A percentile compares a stretch with the other conserved stretches of the same genome.
These are phyloP conservation scores for Gadus chalcogrammus DNA, from an alignment of 2,113 vertebrate species.

Conservation along the genomic window DNA sequence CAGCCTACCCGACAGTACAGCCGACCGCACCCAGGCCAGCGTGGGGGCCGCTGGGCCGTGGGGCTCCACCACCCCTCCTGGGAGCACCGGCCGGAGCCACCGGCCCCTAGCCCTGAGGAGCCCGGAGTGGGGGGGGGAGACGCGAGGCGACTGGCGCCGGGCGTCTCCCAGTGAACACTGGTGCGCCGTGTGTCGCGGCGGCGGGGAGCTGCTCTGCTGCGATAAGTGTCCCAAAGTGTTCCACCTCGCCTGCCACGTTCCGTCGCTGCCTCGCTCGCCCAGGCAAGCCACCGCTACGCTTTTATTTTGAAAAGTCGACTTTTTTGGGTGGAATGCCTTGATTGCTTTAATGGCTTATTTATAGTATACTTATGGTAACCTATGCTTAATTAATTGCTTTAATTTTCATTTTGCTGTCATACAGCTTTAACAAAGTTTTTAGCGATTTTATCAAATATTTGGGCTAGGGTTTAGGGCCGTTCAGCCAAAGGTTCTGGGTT, in stretches of 20 bases:
- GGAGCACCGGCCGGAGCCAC: conserved; percentile 10
- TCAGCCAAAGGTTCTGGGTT: no score
- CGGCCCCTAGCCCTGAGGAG: neutral
- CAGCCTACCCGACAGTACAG: conserved; percentile 60
- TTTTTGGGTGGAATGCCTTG: neutral
- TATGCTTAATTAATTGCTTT: neutral
- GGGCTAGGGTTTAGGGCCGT: no score
- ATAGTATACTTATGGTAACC: no score
- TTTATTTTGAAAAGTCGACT: neutral
- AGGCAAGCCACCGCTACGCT: conserved; percentile 60
- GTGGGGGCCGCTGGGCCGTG: conserved; percentile 5
- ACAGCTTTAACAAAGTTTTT: no score
- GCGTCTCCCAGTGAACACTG: conserved; percentile 58
- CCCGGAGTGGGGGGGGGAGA: neutral
- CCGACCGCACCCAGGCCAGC: conserved; percentile 30
- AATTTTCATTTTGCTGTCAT: neutral
- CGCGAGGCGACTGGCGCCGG: neutral
- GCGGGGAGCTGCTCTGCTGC: conserved; percentile 80
- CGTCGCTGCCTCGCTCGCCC: conserved; percentile 78
- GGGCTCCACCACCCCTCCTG: conserved; percentile 12
- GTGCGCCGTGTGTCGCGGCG: conserved; percentile 82
- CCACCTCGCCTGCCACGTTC: conserved; percentile 81
- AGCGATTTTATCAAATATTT: no score
- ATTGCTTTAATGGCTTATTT: no score
- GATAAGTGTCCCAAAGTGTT: conserved; percentile 83